Percentiles rank a stretch among this genome's conserved stretches.
These are phyloP conservation scores for Trissolcus japonicus DNA, from an alignment of 2,888 invertebrate species.

Conservation along the genomic window DNA sequence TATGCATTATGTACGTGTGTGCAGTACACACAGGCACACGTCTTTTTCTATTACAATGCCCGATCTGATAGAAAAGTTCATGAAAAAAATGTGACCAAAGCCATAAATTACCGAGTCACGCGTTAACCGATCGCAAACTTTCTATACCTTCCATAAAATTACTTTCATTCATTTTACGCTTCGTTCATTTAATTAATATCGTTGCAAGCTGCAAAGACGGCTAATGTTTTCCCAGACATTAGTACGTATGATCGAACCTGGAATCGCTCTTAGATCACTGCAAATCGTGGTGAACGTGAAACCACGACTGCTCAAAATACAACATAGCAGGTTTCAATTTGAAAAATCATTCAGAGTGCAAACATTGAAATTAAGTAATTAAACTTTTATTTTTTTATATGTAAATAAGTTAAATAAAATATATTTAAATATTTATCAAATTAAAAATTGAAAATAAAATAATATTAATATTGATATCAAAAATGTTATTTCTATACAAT, in stretches of 20 bases:
- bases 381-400: too few species aligned
- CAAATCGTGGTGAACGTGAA: slow-evolving; percentile 1
- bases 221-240: slow-evolving; percentile 15
- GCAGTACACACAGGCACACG: slow-evolving; percentile 7
- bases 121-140: slow-evolving; percentile 29
- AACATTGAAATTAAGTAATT: too few species aligned
- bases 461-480: too few species aligned
- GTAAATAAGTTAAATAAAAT: too few species aligned
- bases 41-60: slow-evolving; percentile 27
- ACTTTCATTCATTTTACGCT: slow-evolving; percentile 28
- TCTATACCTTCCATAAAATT: slow-evolving; percentile 30
- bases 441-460: too few species aligned
- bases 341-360: too few species aligned
- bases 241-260: not conserved
- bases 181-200: slow-evolving; percentile 26
- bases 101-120: slow-evolving; percentile 27
- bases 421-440: too few species aligned
- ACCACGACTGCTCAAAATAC: too few species aligned
- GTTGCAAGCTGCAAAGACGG: not conserved
- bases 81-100: slow-evolving; percentile 29
- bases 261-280: slow-evolving; percentile 3
- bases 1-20: slow-evolving; percentile 20
- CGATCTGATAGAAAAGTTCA: slow-evolving; percentile 35
- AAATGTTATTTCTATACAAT: too few species aligned
- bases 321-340: too few species aligned